Base-by-base conservation (phyloP, 2,113 vertebrate species). In the Gracilinanus agilis region DNA sequence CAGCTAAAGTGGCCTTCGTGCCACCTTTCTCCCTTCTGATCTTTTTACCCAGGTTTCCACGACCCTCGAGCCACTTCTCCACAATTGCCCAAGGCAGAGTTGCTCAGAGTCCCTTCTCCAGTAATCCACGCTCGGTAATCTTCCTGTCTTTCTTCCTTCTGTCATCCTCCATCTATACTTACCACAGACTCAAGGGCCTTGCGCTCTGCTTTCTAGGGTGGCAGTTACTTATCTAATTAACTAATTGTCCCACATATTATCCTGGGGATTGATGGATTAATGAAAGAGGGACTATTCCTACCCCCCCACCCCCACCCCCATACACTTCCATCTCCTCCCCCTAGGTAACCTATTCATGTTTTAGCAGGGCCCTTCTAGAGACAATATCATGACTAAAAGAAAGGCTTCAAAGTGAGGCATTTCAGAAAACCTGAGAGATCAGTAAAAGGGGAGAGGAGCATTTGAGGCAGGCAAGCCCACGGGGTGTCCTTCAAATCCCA, bases 181-280 rank as follows among this genome's bases (percentile, higher is more conserved):
- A n/a, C 67, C 67, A 19, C 21, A 75, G n/a, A 75, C 67, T 75
- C 67, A 75, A 75, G 67, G 67, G 67, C 67, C 40, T 34, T 40
- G 67, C 40, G 67, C 67, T 75, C 67, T 75, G 67, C 67, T 75
- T 75, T 75, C 67, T n/a, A n/a, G 67, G 67, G 67, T 75, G 67
- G 67, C 67, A 75, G 34, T 19, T 75, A 75, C 67, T 75, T 75
- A 75, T 75, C 67, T 75, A 75, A 75, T 75, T 75, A 75, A 75
- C 67, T 75, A 75, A 75, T 75, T 75, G 67, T 75, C 67, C 67
- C 67, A 75, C 67, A 75, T 40, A 75, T 75, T 75, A 75, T 75
- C 67, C 67, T 75, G 67, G 67, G 67, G 67, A 75, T 75, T 75
- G 67, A 75, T 75, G 67, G 67, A n/a, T 75, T 75, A 75, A 75